Percentiles rank a stretch among this genome's conserved stretches.
Evolutionary conservation across 2,888 invertebrate species (phyloP).

Genomic region (Shargacucullia verbasci): DNA sequence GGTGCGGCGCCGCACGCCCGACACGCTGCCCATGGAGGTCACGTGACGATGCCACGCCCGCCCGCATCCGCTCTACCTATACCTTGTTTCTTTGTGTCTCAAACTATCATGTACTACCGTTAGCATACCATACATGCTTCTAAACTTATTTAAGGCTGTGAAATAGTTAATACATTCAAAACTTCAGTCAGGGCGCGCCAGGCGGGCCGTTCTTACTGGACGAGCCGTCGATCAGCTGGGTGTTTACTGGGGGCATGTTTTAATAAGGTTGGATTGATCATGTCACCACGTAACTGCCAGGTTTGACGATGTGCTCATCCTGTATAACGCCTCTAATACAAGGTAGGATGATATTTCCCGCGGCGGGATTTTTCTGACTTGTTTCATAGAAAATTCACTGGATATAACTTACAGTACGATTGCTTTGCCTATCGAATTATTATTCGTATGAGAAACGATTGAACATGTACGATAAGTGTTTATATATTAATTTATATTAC

Average conservation of each 20-base stretch:
- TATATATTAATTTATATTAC: slow-evolving; percentile 12
- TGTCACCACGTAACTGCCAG: not conserved
- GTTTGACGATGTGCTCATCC: not conserved
- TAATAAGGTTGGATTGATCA: not conserved
- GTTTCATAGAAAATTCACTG: no score
- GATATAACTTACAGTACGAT: no score
- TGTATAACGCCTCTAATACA: no score
- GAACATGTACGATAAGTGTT: slow-evolving; percentile 35
- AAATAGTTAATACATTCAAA: slow-evolving; percentile 76
- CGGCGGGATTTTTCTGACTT: no score
- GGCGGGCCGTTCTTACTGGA: not conserved
- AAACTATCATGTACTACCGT: no score
- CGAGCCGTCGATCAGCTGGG: no score
- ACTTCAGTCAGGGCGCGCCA: slow-evolving; percentile 56
- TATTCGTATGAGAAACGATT: slow-evolving; percentile 1
- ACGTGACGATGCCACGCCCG: slow-evolving; percentile 76
- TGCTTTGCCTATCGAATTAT: not conserved
- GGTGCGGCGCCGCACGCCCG: slow-evolving; percentile 47
- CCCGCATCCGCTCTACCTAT: slow-evolving; percentile 31
- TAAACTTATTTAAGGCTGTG: slow-evolving; percentile 82
- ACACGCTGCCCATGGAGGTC: slow-evolving; percentile 84
- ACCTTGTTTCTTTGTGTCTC: no score
- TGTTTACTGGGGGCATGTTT: not conserved
- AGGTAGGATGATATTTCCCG: no score
- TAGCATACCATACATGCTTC: slow-evolving; percentile 38